Evolutionary conservation across 92 coral and sea anemone genomes (phyloP).

Genomic region (Epizoanthus illoricatus): DNA sequence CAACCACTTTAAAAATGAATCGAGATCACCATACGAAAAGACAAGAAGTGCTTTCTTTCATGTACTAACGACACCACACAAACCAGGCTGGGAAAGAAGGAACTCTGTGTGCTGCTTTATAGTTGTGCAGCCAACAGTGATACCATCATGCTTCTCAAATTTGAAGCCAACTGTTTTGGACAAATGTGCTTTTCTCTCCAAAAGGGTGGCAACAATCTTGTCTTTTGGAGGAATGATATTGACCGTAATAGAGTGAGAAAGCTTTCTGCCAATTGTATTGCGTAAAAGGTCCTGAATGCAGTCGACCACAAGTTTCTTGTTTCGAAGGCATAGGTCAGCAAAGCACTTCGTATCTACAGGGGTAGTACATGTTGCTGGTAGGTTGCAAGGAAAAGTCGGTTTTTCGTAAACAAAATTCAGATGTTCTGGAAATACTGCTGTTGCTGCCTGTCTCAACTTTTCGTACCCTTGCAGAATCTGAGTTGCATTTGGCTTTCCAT

Average conservation of each 20-base stretch:
- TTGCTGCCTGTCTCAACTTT: too few relatives aligned
- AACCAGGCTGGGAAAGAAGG: slow-evolving; percentile 15
- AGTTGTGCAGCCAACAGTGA: slow-evolving; percentile 15
- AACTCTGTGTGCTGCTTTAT: slow-evolving; percentile 11
- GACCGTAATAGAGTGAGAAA: neutral
- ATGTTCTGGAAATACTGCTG: too few relatives aligned
- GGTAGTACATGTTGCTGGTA: too few relatives aligned
- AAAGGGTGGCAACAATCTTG: slow-evolving; percentile 9
- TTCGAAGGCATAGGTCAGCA: too few relatives aligned
- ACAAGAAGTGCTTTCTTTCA: slow-evolving; percentile 10
- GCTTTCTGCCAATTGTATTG: slow-evolving; percentile 7
- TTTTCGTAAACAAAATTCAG: too few relatives aligned
- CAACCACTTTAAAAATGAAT: slow-evolving; percentile 54
- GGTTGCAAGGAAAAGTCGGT: too few relatives aligned
- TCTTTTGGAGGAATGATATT: slow-evolving; percentile 51
- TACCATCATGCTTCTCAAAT: slow-evolving; percentile 33
- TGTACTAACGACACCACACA: neutral
- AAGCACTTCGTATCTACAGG: too few relatives aligned
- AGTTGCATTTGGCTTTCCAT: too few relatives aligned
- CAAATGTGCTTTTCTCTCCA: slow-evolving; percentile 19
- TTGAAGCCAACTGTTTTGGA: slow-evolving; percentile 25
- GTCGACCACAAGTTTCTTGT: too few relatives aligned
- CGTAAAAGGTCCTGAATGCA: too few relatives aligned
- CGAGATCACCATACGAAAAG: slow-evolving; percentile 42
- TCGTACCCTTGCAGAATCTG: too few relatives aligned